Percentiles rank a stretch among this genome's conserved stretches.
These are phyloP conservation scores for Platalea minor DNA, from an alignment of 2,797 vertebrate species.

Conservation along the genomic window DNA sequence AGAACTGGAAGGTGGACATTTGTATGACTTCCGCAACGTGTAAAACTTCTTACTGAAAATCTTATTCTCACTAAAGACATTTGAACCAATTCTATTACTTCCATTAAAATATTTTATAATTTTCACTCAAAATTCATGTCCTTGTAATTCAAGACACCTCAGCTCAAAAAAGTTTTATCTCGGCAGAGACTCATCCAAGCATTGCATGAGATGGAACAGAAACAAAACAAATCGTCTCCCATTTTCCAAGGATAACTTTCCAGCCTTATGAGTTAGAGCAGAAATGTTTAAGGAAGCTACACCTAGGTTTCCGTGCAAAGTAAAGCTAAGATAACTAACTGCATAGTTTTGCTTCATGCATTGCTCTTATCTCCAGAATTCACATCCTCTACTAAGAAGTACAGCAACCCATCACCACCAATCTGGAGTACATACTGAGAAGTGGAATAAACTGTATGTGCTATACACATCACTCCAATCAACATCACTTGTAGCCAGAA, in stretches of 20 bases:
- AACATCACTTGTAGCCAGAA: background rate
- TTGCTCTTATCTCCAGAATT: background rate
- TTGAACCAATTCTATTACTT: background rate
- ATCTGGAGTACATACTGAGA: background rate
- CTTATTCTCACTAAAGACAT: background rate
- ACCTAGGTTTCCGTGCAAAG: background rate
- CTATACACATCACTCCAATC: background rate
- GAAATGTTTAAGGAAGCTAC: background rate
- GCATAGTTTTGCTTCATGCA: background rate
- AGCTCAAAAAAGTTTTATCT: background rate
- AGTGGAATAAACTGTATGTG: background rate
- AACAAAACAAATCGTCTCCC: background rate
- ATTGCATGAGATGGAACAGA: background rate
- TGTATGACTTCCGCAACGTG: background rate
- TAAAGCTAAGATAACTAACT: background rate
- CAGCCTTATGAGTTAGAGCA: background rate
- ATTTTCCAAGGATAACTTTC: background rate
- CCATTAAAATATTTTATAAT: background rate
- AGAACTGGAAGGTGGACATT: background rate
- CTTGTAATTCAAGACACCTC: background rate
- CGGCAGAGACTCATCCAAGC: background rate
- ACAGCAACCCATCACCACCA: rapidly evolving
- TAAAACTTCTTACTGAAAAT: background rate
- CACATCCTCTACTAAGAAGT: background rate
- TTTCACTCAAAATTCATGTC: background rate